These are phyloP conservation scores for Trypoxylus dichotomus DNA, from an alignment of 1,140 invertebrate genomes.

Conservation along the genomic window DNA sequence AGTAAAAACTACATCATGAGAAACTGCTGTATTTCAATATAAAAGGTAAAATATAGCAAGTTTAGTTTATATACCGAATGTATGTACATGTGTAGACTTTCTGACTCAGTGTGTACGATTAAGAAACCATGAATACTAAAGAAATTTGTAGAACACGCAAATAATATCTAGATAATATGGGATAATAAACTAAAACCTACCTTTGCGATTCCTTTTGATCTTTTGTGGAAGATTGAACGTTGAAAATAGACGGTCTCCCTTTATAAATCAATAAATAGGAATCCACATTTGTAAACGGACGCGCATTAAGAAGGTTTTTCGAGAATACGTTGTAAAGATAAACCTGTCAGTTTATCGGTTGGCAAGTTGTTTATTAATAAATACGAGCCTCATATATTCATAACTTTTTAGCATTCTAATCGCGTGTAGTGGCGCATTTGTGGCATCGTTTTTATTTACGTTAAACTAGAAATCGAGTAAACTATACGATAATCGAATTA, in stretches of 20 bases:
- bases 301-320: neutral
- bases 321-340: neutral
- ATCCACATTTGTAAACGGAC: neutral
- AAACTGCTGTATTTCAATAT: no score
- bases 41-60: no score
- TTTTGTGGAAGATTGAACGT: neutral
- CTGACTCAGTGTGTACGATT: no score
- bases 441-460: no score
- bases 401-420: neutral
- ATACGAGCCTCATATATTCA: neutral
- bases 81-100: no score
- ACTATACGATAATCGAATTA: no score
- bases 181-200: neutral
- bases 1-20: no score
- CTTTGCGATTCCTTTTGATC: neutral
- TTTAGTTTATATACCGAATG: no score
- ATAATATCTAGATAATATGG: neutral
- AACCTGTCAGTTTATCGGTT: neutral
- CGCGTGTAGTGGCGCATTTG: no score
- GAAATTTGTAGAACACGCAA: neutral
- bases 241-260: neutral
- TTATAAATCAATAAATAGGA: slow-evolving; percentile 1
- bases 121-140: no score
- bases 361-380: neutral
- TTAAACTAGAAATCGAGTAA: no score